These are phyloP conservation scores for Drosophila parabipectinata DNA, from an alignment of 1,140 invertebrate species.

Conservation along the genomic window DNA sequence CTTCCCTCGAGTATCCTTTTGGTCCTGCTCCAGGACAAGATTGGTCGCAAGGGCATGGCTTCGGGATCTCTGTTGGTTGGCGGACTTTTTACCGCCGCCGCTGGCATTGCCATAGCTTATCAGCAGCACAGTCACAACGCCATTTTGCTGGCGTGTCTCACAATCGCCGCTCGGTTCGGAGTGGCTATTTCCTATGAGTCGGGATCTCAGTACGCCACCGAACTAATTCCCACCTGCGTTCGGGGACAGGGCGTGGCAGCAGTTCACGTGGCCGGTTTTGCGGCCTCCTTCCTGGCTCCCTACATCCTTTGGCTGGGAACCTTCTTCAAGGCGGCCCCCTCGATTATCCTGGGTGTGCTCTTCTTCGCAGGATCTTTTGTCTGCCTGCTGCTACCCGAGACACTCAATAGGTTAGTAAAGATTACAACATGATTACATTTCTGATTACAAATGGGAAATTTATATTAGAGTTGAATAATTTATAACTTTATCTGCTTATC, in stretches of 20 bases:
- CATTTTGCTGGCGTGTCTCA: conserved; percentile 84
- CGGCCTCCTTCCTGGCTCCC: conserved; percentile 86
- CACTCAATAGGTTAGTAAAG: conserved; percentile 84
- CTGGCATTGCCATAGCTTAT: conserved; percentile 81
- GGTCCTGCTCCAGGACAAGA: conserved; percentile 85
- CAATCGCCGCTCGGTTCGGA: conserved; percentile 87
- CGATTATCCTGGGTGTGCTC: conserved; percentile 85
- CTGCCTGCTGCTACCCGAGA: conserved; percentile 87
- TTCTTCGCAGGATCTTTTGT: conserved; percentile 86
- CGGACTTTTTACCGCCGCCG: conserved; percentile 85
- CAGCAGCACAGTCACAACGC: conserved; percentile 81
- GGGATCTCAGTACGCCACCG: conserved; percentile 87
- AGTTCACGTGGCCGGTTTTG: conserved; percentile 86
- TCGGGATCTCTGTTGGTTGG: conserved; percentile 85
- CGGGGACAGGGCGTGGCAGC: conserved; percentile 86
- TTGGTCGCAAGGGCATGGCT: conserved; percentile 86
- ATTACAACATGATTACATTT: background rate
- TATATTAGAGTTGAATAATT: background rate
- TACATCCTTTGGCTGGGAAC: conserved; percentile 85
- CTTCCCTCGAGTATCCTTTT: conserved; percentile 87
- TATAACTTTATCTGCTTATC: background rate
- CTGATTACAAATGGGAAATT: background rate
- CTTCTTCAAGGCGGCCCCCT: conserved; percentile 86
- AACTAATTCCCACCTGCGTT: conserved; percentile 88
- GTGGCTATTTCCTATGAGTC: conserved; percentile 88